Percentiles rank a stretch among this genome's conserved stretches.
Conservation (phyloP, 2,888 invertebrate species). For the Odontocerum albicorne region DNA sequence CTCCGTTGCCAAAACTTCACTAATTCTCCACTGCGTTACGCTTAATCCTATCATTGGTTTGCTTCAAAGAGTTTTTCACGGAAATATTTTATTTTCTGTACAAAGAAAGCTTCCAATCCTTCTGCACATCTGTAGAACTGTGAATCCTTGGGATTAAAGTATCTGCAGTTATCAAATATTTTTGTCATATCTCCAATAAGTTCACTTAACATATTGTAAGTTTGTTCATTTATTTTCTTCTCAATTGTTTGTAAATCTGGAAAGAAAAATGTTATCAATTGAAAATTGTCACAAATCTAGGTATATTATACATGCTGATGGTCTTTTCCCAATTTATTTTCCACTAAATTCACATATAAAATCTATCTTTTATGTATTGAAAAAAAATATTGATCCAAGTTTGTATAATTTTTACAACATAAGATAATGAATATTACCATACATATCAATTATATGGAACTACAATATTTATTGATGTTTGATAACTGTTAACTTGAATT, state of each 20-base stretch:
- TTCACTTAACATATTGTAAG: conserved; percentile 86
- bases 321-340: too few relatives aligned
- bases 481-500: too few relatives aligned
- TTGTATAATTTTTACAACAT: too few relatives aligned
- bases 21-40: background rate
- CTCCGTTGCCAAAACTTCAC: background rate
- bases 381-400: too few relatives aligned
- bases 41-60: conserved; percentile 44
- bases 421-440: too few relatives aligned
- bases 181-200: conserved; percentile 98
- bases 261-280: too few relatives aligned
- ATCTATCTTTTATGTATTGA: too few relatives aligned
- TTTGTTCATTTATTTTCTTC: conserved; percentile 77
- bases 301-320: too few relatives aligned
- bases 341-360: too few relatives aligned
- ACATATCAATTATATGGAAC: too few relatives aligned
- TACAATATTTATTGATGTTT: too few relatives aligned
- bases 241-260: conserved; percentile 93
- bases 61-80: conserved; percentile 79
- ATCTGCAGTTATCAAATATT: conserved; percentile 98
- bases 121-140: conserved; percentile 97
- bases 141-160: conserved; percentile 94
- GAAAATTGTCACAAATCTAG: too few relatives aligned
- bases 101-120: conserved; percentile 92
- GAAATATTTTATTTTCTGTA: conserved; percentile 87